Conservation (phyloP, 2,113 vertebrate species). For the Nothoprocta perdicaria region DNA sequence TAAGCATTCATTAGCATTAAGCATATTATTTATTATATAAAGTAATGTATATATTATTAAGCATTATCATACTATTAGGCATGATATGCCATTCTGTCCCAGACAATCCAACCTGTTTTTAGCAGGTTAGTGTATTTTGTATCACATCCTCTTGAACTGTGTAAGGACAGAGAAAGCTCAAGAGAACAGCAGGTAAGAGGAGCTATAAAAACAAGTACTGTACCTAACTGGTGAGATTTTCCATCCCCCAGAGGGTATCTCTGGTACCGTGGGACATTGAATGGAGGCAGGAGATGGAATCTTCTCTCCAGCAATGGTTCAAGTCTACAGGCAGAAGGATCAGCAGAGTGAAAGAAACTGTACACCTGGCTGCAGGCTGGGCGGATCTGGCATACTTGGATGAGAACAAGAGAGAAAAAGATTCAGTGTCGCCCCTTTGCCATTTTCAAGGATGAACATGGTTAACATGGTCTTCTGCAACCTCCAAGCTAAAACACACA, state of each 20-base stretch:
- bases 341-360: conserved; percentile 85
- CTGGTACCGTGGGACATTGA: conserved; percentile 83
- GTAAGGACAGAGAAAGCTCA: neutral
- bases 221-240: conserved; percentile 82
- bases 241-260: conserved; percentile 82
- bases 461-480: neutral
- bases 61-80: neutral
- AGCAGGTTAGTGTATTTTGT: neutral
- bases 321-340: conserved; percentile 82
- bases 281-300: conserved; percentile 82
- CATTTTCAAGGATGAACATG: neutral
- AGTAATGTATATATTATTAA: too few species aligned
- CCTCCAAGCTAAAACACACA: neutral
- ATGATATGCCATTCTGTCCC: neutral
- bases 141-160: neutral
- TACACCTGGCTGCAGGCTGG: conserved; percentile 84
- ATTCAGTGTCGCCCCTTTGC: neutral
- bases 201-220: neutral
- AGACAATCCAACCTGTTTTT: neutral
- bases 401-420: neutral
- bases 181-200: neutral
- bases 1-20: neutral
- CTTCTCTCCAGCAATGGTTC: conserved; percentile 82
- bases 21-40: too few species aligned
- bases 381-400: conserved; percentile 78